A percentile compares a stretch with the other conserved stretches of the same genome.
These are phyloP conservation scores for Ceramica pisi DNA, from an alignment of 2,888 invertebrate genomes.

Conservation along the genomic window DNA sequence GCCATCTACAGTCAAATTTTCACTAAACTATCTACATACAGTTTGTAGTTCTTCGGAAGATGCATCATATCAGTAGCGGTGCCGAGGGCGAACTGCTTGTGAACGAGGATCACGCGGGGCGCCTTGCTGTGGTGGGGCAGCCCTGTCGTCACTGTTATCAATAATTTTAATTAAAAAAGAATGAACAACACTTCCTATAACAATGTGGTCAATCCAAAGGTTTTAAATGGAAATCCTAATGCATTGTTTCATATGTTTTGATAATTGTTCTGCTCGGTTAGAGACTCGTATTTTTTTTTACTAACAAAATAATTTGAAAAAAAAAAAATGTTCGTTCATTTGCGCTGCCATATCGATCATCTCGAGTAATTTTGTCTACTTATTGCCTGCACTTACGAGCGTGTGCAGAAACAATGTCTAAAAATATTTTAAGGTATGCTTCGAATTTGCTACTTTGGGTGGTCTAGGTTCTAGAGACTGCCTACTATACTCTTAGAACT, in stretches of 20 bases:
- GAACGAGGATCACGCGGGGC: slow-evolving; percentile 82
- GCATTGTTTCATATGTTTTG: neutral
- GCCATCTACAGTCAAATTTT: neutral
- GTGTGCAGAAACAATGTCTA: no score
- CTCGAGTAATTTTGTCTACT: no score
- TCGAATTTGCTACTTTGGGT: no score
- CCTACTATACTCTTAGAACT: no score
- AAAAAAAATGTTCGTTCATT: no score
- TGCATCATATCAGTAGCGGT: slow-evolving; percentile 80
- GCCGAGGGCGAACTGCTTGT: slow-evolving; percentile 82
- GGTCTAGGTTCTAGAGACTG: no score
- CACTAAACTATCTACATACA: slow-evolving; percentile 72
- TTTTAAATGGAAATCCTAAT: neutral
- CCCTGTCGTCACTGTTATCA: slow-evolving; percentile 77
- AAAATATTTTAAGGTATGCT: no score
- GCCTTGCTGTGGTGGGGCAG: slow-evolving; percentile 82
- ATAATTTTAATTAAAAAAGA: neutral
- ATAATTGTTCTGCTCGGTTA: no score
- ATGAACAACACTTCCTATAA: neutral
- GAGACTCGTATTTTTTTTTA: no score
- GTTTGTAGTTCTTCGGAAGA: slow-evolving; percentile 83
- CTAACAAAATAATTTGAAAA: no score
- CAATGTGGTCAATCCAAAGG: neutral
- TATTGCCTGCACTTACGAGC: no score
- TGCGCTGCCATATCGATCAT: no score